phyloP scores from a whole-genome alignment of 2,797 vertebrate species.

The Darevskia nairensis region DNA sequence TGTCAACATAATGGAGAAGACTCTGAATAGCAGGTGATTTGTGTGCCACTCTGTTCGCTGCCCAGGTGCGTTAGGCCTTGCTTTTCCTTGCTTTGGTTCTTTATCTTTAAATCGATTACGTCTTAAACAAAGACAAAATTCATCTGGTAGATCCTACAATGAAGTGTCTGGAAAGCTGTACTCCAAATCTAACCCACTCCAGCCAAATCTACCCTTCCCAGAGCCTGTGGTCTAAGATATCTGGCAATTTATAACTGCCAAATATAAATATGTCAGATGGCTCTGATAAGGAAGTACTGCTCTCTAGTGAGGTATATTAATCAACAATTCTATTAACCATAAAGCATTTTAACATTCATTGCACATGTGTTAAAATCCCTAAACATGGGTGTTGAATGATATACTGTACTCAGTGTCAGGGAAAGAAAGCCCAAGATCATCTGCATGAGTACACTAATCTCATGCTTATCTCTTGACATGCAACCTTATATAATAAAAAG shows the following conservation, averaged over 20 bases:
- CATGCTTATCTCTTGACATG: conserved; percentile 28
- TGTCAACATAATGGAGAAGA: too few species aligned
- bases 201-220: neutral
- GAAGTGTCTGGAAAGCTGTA: neutral
- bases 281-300: neutral
- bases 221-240: conserved; percentile 15
- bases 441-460: neutral
- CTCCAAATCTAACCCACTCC: neutral
- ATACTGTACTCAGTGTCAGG: conserved; percentile 12
- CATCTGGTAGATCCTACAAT: neutral
- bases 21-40: too few species aligned
- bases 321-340: neutral
- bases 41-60: too few species aligned
- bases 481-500: conserved; percentile 22
- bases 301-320: conserved; percentile 9
- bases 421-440: conserved; percentile 22
- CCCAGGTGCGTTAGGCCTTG: too few species aligned
- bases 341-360: conserved; percentile 24
- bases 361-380: conserved; percentile 23
- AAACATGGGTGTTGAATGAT: conserved; percentile 22
- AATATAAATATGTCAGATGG: neutral
- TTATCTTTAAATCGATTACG: too few species aligned
- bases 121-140: neutral
- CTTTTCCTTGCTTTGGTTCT: too few species aligned
- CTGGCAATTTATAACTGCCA: neutral